Evolutionary conservation across 2,797 vertebrate species (phyloP).

Genomic region (Hozukius guyotensis): DNA sequence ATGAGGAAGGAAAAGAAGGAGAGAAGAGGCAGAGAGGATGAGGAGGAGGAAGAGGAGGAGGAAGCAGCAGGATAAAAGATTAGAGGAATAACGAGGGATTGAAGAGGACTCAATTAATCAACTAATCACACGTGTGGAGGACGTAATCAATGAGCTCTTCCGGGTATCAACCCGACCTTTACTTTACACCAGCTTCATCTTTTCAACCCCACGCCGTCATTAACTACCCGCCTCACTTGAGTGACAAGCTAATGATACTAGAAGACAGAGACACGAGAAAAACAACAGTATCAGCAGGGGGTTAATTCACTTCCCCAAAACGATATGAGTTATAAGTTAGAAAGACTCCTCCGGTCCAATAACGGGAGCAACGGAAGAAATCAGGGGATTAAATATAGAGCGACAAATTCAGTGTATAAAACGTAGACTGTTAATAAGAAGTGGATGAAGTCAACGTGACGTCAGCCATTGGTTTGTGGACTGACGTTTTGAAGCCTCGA

Average conservation of each 20-base stretch:
- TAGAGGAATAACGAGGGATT: not conserved
- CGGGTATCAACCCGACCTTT: not conserved
- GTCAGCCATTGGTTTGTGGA: no score
- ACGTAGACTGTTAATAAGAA: not conserved
- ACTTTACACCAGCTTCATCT: not conserved
- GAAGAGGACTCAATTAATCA: constrained; percentile 20
- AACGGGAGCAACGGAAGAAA: not conserved
- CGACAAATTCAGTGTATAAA: not conserved
- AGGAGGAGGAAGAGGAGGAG: not conserved
- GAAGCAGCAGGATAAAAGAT: not conserved
- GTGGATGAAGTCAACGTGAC: no score
- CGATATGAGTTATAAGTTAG: not conserved
- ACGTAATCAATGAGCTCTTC: not conserved
- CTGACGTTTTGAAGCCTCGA: no score
- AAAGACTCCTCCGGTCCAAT: not conserved
- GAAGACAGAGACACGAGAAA: not conserved
- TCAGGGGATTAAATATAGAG: no score
- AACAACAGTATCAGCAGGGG: not conserved
- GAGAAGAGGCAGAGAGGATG: not conserved
- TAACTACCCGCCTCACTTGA: not conserved
- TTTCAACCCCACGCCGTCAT: not conserved
- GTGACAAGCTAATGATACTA: not conserved
- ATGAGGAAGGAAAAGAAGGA: not conserved
- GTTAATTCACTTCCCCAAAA: not conserved
- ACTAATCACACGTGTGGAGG: constrained; percentile 12